phyloP scores from a whole-genome alignment of 37 sponge, comb jelly and placozoan species.

The Halichondria panicea region DNA sequence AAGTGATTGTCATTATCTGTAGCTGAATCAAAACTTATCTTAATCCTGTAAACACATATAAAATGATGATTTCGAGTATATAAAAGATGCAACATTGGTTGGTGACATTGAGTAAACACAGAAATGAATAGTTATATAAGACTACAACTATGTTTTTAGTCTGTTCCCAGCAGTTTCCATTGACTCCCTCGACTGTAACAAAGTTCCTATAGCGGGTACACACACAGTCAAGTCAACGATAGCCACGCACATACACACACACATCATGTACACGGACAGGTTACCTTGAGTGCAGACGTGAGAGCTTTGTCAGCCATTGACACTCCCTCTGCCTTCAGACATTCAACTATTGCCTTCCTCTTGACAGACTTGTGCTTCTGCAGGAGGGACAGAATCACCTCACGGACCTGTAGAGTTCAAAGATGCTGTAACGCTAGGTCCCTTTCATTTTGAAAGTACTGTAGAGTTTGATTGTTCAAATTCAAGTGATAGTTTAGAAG shows the following conservation, averaged over 20 bases:
- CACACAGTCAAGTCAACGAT: too few relatives aligned
- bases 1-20: too few relatives aligned
- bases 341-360: constrained; percentile 46
- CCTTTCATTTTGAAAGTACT: too few relatives aligned
- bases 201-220: constrained; percentile 34
- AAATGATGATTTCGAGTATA: too few relatives aligned
- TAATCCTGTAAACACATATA: too few relatives aligned
- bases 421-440: neutral
- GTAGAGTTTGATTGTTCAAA: too few relatives aligned
- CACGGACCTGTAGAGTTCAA: constrained; percentile 41
- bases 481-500: too few relatives aligned
- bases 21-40: too few relatives aligned
- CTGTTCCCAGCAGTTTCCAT: constrained; percentile 63
- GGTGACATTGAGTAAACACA: too few relatives aligned
- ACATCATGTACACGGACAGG: neutral
- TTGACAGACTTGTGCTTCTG: constrained; percentile 23
- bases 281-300: neutral
- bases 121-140: neutral
- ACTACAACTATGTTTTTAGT: neutral
- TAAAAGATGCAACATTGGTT: too few relatives aligned
- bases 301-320: neutral
- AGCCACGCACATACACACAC: too few relatives aligned
- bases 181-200: constrained; percentile 51
- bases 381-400: constrained; percentile 17
- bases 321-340: neutral